Base-by-base conservation (phyloP, 2,888 invertebrate species). In the Morinoia aosen region DNA sequence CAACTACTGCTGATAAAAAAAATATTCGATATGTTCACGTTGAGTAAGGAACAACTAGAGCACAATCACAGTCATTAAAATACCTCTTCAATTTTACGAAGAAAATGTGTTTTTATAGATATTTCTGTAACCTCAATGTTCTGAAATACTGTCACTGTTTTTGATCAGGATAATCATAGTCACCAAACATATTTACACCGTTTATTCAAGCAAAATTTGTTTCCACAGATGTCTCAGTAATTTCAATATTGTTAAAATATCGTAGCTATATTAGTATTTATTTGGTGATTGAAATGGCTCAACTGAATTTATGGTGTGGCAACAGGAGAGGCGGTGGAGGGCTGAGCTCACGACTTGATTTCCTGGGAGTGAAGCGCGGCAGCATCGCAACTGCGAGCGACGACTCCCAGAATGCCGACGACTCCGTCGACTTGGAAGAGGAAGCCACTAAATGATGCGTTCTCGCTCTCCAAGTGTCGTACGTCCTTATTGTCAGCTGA, bases 401-500 rank as follows among this genome's bases (percentile, higher is more conserved):
- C 56, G 96, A 96, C 94, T 96, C 96, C 14, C 96, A 96, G 57
- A 96, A 96, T 88, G 96, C 96, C 11, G 96, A 96, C 88, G 96
- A 96, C 91, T 96, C 96, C 57, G 95, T 96, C 61, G 96, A 96
- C 91, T 95, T 96, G 40, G 96, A 96, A 76, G 96, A 96, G 95
- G 96, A 96, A 48, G 96, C 96, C 57, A 96, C 95, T 48, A 95
- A 95, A 64, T 95, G 64, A 95, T 93, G 93, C 16, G 93, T 93
- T 5, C 7, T 57, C 93, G n/a, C 93, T 25, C 19, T 33, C 25
- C 19, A 8, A 33, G 57, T 48, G n/a, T 12, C 57, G 48, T 57
- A 57, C 93, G 93, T 90, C 48, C 40, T 39, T 16, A 48, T 40
- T 19, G 90, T 40, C 40, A 90, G 93, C 56, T 93, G 57, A 93